phyloP scores from a whole-genome alignment of 2,113 vertebrate species.

The Sus scrofa region T2T-Sscrofa CM000813.6:31584001-31584500 shows the following conservation, averaged over 20 bases:
- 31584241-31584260: constrained; percentile 30
- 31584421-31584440: neutral
- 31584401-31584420: neutral
- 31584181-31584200: neutral
- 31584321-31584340: neutral
- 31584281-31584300: neutral
- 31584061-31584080: neutral
- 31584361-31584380: rapidly evolving
- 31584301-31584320: neutral
- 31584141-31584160: neutral
- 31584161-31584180: too few species aligned
- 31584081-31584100: neutral
- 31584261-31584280: neutral
- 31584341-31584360: neutral
- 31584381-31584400: neutral
- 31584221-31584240: neutral
- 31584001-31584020: neutral
- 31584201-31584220: neutral
- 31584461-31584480: neutral
- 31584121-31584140: neutral
- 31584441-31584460: neutral
- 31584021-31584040: neutral
- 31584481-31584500: neutral
- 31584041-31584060: neutral
- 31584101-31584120: neutral